Conservation (phyloP, 2,888 invertebrate species). For the Metellina segmentata region DNA sequence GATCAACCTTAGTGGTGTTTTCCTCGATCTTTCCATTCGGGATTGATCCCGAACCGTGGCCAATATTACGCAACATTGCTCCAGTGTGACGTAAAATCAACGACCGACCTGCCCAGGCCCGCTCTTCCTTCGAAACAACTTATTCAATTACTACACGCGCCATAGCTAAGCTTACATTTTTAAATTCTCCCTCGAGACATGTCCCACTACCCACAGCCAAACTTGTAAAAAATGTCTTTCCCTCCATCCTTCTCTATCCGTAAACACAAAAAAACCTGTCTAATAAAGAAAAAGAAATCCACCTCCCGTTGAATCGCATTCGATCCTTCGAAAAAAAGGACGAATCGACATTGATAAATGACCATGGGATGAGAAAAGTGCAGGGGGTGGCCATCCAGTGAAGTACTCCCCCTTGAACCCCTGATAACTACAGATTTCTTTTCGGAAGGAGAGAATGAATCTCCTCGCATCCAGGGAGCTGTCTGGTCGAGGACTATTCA, state of each 20-base stretch:
- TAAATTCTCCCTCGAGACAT: neutral
- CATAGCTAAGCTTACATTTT: too few species aligned
- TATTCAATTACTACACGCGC: too few species aligned
- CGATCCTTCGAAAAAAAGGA: neutral
- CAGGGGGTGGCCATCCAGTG: neutral
- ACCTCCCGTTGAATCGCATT: neutral
- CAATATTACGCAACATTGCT: too few species aligned
- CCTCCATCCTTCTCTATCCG: too few species aligned
- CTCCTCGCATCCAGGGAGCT: neutral
- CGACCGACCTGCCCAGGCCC: too few species aligned
- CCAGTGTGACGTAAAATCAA: too few species aligned
- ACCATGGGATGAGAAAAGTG: slow-evolving; percentile 8
- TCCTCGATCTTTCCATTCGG: too few species aligned
- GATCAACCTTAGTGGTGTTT: too few species aligned
- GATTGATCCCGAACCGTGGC: too few species aligned
- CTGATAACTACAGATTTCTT: slow-evolving; percentile 18
- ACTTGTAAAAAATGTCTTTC: too few species aligned
- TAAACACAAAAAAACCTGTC: neutral
- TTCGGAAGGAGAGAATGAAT: neutral
- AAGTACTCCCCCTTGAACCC: neutral
- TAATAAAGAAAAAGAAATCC: neutral
- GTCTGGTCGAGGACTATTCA: neutral
- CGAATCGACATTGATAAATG: slow-evolving; percentile 42
- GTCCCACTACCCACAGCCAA: neutral
- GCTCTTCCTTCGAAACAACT: too few species aligned